Conservation (phyloP, 2,797 vertebrate species). For the Zonotrichia albicollis region DNA sequence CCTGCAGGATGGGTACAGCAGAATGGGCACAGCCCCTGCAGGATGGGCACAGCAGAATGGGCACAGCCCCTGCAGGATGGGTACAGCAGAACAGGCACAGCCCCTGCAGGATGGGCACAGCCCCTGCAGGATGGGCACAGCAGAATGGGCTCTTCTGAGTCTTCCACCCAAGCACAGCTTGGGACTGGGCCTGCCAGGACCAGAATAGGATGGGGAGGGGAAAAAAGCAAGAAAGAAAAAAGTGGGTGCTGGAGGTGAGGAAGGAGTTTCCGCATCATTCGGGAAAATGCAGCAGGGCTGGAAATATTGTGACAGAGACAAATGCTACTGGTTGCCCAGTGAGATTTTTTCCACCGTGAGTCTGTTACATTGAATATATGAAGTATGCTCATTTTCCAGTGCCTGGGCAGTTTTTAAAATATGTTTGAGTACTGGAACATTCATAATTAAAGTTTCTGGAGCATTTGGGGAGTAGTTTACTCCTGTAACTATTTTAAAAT, state of each 20-base stretch:
- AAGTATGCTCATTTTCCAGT: conserved; percentile 28
- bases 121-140: too few species aligned
- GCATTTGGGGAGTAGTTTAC: not conserved
- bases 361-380: conserved; percentile 44
- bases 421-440: conserved; percentile 6
- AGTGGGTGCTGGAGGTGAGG: conserved; percentile 26
- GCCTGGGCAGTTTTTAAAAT: conserved; percentile 10
- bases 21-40: too few species aligned
- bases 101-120: too few species aligned
- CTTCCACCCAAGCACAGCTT: not conserved
- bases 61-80: too few species aligned
- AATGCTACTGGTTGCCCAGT: conserved; percentile 37
- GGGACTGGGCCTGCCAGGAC: not conserved
- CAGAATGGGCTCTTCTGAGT: not conserved
- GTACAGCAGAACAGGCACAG: too few species aligned
- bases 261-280: conserved; percentile 22
- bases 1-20: too few species aligned
- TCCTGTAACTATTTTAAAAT: not conserved
- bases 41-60: too few species aligned
- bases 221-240: not conserved
- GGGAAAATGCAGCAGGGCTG: conserved; percentile 32
- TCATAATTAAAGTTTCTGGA: not conserved
- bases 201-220: not conserved
- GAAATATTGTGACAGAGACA: conserved; percentile 46
- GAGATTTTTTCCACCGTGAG: conserved; percentile 51